A percentile compares a stretch with the other conserved stretches of the same genome.
Evolutionary conservation across 2,797 vertebrate genomes (phyloP).

Genomic region (Hephaestus fuliginosus): DNA sequence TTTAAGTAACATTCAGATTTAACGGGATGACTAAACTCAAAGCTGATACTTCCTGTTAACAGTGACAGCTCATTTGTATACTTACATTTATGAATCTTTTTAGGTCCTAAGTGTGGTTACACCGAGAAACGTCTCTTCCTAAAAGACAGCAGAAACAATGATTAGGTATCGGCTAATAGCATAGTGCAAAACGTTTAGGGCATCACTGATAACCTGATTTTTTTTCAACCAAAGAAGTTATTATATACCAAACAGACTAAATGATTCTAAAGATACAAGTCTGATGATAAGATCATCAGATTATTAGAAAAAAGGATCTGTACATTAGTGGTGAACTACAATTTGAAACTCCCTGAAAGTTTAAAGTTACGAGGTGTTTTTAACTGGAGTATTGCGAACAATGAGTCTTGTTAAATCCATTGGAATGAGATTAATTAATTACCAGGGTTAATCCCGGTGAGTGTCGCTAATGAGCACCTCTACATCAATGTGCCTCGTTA

Average conservation of each 20-base stretch:
- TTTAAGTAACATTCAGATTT: background rate
- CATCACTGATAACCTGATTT: background rate
- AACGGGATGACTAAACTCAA: background rate
- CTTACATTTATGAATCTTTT: slow-evolving; percentile 75
- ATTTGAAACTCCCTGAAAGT: background rate
- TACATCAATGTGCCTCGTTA: background rate
- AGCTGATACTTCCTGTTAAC: background rate
- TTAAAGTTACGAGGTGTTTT: background rate
- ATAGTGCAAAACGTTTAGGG: slow-evolving; percentile 7
- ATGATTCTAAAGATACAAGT: no score
- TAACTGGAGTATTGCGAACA: background rate
- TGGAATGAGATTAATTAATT: background rate
- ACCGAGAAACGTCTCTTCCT: slow-evolving; percentile 63
- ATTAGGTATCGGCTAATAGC: background rate
- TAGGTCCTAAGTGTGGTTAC: slow-evolving; percentile 65
- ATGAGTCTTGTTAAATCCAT: background rate
- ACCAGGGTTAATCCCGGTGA: background rate
- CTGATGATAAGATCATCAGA: background rate
- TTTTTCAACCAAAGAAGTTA: background rate
- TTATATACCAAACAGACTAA: background rate
- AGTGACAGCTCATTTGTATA: slow-evolving; percentile 14
- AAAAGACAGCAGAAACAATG: slow-evolving; percentile 8
- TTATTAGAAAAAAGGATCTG: no score
- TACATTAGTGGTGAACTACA: background rate
- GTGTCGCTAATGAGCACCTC: background rate